Conservation (phyloP, 2,113 vertebrate genomes). For the Okapia johnstoni region DNA sequence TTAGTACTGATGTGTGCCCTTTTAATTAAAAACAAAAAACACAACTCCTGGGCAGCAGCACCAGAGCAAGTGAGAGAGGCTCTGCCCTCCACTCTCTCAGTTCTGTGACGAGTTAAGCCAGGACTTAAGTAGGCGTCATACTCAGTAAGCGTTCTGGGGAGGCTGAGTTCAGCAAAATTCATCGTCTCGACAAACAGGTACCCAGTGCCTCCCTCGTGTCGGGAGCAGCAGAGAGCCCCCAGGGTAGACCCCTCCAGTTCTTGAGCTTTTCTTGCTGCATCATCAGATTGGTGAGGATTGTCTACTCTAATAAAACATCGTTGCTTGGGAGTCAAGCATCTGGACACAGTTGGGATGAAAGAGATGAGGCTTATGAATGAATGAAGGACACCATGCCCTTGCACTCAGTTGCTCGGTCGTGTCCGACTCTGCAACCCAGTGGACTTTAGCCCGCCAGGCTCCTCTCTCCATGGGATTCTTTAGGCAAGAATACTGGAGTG, state of each 20-base stretch:
- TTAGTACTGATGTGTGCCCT: background rate
- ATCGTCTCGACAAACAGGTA: background rate
- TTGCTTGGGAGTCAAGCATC: background rate
- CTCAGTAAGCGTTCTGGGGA: background rate
- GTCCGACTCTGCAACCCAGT: rapidly evolving
- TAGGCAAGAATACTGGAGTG: background rate
- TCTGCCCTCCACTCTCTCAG: no score
- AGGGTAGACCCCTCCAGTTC: background rate
- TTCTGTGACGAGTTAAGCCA: background rate
- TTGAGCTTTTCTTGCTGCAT: background rate
- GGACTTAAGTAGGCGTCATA: background rate
- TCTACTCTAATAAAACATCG: background rate
- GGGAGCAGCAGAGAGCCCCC: background rate
- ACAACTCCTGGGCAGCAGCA: background rate
- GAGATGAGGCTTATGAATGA: background rate
- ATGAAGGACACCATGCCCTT: background rate
- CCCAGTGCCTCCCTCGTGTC: background rate
- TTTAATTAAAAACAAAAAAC: background rate
- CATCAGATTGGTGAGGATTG: background rate
- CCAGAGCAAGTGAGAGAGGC: background rate
- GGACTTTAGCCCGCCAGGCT: background rate
- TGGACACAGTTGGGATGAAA: background rate
- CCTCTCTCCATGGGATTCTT: background rate
- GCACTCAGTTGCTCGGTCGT: rapidly evolving
- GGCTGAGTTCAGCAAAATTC: background rate